A percentile compares a stretch with the other conserved stretches of the same genome.
phyloP scores from a whole-genome alignment of 2,888 invertebrate species.

The Acleris literana region DNA sequence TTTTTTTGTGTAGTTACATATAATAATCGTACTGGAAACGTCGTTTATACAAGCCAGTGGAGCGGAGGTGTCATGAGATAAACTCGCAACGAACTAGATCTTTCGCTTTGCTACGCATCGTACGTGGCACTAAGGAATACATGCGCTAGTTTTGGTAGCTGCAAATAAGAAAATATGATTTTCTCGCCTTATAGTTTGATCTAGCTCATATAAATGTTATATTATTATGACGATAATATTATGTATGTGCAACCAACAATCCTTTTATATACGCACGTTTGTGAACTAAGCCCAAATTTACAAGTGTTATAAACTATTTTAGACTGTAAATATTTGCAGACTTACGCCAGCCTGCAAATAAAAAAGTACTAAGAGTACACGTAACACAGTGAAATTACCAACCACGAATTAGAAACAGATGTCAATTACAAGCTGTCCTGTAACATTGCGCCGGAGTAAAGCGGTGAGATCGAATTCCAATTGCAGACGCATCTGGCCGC shows the following conservation, averaged over 20 bases:
- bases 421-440: conserved; percentile 58
- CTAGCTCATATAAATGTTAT: no score
- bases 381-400: conserved; percentile 4
- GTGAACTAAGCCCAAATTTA: no score
- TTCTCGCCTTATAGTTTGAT: not conserved
- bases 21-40: conserved; percentile 61
- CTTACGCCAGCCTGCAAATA: no score
- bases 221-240: no score
- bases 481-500: conserved; percentile 66
- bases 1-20: conserved; percentile 45
- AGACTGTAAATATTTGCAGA: no score
- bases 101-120: conserved; percentile 53
- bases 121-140: conserved; percentile 47
- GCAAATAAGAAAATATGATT: not conserved
- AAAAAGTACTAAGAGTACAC: conserved; percentile 17
- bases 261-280: no score
- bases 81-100: conserved; percentile 63
- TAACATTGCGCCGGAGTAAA: conserved; percentile 53
- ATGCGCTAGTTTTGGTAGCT: conserved; percentile 19
- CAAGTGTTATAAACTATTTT: no score
- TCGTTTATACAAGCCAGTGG: conserved; percentile 50
- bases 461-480: conserved; percentile 70
- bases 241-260: no score
- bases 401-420: conserved; percentile 55
- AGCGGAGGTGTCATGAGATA: conserved; percentile 72